phyloP scores from a whole-genome alignment of 2,113 vertebrate species.

The Dasypus novemcinctus region DNA sequence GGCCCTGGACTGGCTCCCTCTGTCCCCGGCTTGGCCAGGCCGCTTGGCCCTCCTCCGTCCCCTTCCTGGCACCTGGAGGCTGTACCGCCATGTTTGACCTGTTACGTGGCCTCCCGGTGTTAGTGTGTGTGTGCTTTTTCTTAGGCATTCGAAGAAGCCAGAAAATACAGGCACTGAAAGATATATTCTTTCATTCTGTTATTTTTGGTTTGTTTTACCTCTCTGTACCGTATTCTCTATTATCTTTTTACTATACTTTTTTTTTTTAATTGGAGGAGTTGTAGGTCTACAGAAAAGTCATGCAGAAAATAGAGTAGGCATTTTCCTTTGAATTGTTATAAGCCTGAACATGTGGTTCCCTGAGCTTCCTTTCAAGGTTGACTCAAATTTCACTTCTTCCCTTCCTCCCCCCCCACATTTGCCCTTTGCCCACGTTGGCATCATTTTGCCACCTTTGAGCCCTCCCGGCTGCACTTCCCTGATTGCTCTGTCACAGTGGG shows the following conservation, averaged over 20 bases:
- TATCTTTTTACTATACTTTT: no score
- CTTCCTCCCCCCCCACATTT: neutral
- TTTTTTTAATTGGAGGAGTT: no score
- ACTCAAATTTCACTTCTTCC: neutral
- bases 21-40: neutral
- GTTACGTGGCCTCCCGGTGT: neutral
- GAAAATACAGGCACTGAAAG: neutral
- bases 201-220: no score
- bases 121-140: neutral
- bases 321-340: neutral
- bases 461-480: neutral
- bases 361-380: neutral
- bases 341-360: neutral
- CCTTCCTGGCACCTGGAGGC: neutral
- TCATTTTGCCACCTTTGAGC: neutral
- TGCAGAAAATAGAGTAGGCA: no score
- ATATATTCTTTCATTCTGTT: no score
- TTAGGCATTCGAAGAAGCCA: neutral
- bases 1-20: neutral
- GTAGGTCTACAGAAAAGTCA: no score
- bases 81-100: neutral
- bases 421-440: neutral
- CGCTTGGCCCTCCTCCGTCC: neutral
- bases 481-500: neutral
- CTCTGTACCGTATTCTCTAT: no score